Evolutionary conservation across 2,888 invertebrate species (phyloP), one percentile per base, ranked within the genome.

Genomic region (Oscheius sp.): DNA sequence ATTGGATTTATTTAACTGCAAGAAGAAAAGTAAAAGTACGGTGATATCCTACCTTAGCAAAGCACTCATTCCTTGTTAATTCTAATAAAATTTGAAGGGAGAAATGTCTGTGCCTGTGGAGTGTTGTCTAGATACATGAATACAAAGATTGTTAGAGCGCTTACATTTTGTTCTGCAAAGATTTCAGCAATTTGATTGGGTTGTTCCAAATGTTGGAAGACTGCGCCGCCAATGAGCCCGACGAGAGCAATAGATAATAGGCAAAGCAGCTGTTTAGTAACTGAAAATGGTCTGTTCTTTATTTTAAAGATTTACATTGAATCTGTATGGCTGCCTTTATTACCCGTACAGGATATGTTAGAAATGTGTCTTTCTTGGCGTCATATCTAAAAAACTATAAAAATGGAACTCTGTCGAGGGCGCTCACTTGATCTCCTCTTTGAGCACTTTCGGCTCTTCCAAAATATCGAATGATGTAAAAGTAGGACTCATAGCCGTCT

Each of bases 401-500:
- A 23, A 53, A 41, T 35, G 3, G 5, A 21, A 13, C 49, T 35
- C 9, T 35, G 3, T 35, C 9, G 5, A 35, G n/a, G n/a, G n/a
- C n/a, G n/a, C n/a, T 35, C 35, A 79, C 81, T 77, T 76, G 2
- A 77, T 75, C 71, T 83, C 74, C 52, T 73, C 72, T 35, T 63
- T 63, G 68, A 45, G 78, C 68, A 9, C 70, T 75, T 13, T 66
- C 5, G 71, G 46, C 53, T 79, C 80, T 12, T 41, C 43, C 27
- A 49, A 18, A 0, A 76, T 63, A 58, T 76, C 59, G 25, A 69
- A 58, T 46, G 76, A 55, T 58, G 29, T 56, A 49, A 56, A 21
- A 68, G 70, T 5, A 69, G 75, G 23, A 61, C 16, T 52, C 74
- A 71, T 0, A 72, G 73, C 29, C n/a, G 69, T 12, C 63, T 46